phyloP scores from a whole-genome alignment of 1,140 invertebrate genomes.

The Ceratina japonica region DNA sequence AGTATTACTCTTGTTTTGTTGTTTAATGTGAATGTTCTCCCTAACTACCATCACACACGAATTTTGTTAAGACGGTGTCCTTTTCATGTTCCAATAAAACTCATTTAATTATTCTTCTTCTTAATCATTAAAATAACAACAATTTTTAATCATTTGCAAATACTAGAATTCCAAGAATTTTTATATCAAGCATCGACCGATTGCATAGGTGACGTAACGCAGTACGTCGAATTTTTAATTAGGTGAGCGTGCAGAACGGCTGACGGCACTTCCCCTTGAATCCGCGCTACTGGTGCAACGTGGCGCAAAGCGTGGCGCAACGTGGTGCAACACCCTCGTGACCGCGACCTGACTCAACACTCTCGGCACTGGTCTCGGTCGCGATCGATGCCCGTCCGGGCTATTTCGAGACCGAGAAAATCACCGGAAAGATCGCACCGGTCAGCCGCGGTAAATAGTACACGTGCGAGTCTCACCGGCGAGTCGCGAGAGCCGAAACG shows the following conservation, averaged over 20 bases:
- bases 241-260: neutral
- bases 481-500: neutral
- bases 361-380: conserved; percentile 4
- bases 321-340: conserved; percentile 51
- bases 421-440: conserved; percentile 37
- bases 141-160: no score
- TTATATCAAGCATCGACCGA: no score
- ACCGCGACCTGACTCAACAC: conserved; percentile 56
- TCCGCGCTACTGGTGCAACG: conserved; percentile 56
- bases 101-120: no score
- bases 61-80: no score
- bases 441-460: conserved; percentile 25
- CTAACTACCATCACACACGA: no score
- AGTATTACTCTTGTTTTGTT: no score
- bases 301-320: conserved; percentile 57
- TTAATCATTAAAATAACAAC: no score
- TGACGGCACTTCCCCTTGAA: conserved; percentile 39
- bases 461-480: neutral
- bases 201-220: no score
- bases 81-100: no score
- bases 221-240: no score
- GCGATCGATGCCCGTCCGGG: conserved; percentile 45
- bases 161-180: no score
- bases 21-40: no score
- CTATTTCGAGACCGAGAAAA: conserved; percentile 33